Evolutionary conservation across 2,888 invertebrate species (phyloP).

Genomic region (Apamea monoglypha): DNA sequence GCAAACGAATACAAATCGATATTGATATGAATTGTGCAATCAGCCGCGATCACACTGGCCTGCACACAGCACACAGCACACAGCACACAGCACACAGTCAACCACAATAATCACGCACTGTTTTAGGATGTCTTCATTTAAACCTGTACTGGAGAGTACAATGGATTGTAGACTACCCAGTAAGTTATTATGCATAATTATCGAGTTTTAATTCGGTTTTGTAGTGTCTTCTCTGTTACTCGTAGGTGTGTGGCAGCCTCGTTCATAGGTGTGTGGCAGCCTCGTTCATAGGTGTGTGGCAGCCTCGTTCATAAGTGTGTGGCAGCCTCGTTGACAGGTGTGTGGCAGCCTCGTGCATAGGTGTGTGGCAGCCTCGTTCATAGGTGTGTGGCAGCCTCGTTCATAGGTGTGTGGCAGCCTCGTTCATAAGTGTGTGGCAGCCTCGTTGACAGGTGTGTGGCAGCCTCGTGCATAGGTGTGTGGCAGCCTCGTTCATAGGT

Average conservation of each 20-base stretch:
- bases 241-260: not conserved
- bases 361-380: not conserved
- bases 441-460: not conserved
- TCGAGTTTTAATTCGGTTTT: not conserved
- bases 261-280: not conserved
- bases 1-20: constrained; percentile 28
- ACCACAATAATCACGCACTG: not conserved
- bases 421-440: not conserved
- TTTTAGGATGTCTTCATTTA: not conserved
- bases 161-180: not conserved
- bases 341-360: not conserved
- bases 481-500: not conserved
- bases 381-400: not conserved
- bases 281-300: not conserved
- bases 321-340: too few species aligned
- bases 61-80: not conserved
- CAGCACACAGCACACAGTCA: not conserved
- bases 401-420: not conserved
- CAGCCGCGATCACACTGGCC: constrained; percentile 7
- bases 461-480: not conserved
- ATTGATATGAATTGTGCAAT: constrained; percentile 37
- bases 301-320: not conserved
- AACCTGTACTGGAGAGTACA: not conserved
- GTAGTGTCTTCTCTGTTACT: not conserved
- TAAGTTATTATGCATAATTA: not conserved